Evolutionary conservation across 2,888 invertebrate genomes (phyloP), one percentile per base, ranked within the genome.

Genomic region (Synergus gifuensis): DNA sequence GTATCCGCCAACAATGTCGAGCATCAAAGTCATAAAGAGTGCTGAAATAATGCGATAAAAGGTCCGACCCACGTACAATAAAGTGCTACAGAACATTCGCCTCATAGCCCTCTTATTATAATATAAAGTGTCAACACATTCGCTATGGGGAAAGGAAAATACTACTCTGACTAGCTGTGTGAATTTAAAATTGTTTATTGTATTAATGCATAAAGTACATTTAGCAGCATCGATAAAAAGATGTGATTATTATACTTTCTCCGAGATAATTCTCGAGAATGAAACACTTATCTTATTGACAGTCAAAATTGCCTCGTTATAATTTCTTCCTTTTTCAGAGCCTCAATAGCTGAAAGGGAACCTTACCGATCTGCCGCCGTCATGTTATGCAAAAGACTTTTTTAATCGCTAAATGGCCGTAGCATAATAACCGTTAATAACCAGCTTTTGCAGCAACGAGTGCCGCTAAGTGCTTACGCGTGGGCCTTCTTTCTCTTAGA

Each of bases 391-490:
- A 28, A 54, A 73, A 5, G 36, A 28, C 42, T 73, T 73, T 69
- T 73, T 73, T 36, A 54, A 54, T 73, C 54, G n/a, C 18, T 63
- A 81, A 86, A 85, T 84, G 83, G 83, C 86, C 86, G 83, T 85
- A 87, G 86, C 83, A 86, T 87, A 88, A 88, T 89, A 88, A 88
- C 88, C 87, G 88, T 88, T 88, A 88, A 88, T 88, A 88, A 89
- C 86, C 87, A 85, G 84, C 77, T 78, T 87, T 86, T 87, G 87
- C 87, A 79, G 83, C 73, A 77, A 66, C 76, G 81, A 84, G 83
- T 79, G 88, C 85, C 84, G 87, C 86, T 88, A 88, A 88, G 86
- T 87, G 88, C 83, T 87, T 82, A 80, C 89, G 87, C 87, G 88
- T 89, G 89, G 89, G 89, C 82, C 76, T 79, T 18, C n/a, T 73